Evolutionary conservation across 1,140 invertebrate genomes (phyloP), one percentile per base, ranked within the genome.

Genomic region (Tachypleus tridentatus): DNA sequence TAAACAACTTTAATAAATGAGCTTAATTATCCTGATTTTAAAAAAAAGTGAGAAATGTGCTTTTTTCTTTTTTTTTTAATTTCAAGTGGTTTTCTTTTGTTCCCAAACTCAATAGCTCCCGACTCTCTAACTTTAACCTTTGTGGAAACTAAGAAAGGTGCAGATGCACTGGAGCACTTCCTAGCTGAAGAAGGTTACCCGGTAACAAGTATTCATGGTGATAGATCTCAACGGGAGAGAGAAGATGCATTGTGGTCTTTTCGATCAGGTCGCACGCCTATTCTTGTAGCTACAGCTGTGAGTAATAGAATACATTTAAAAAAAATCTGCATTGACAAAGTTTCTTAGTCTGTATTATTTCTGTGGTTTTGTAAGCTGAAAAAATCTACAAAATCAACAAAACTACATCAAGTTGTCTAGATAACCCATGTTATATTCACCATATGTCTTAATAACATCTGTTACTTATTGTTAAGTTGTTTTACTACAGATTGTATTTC

Each of bases 71-170:
- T 29, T 29, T 1, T 29, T 2, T 29, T 29, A 29, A 1, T 29
- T 29, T 29, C 29, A 29, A 29, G 29, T 29, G 67, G 48, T 68
- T 60, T 60, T 29, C 51, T 60, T 67, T 61, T 62, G 64, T 62
- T 70, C 67, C n/a, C 61, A 29, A 29, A 29, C 29, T 29, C 29
- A 29, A 29, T 3, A 74, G 77, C 75, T 53, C 74, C 77, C 5
- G 76, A 78, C 8, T 75, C 77, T 4, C 51, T 70, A 11, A 69
- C 69, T 8, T 60, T 99, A 56, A 91, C 97, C 48, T 99, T 99
- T 76, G 97, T 99, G 51, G 96, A 99, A 77, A 98, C 96, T 1
- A 99, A 98, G 77, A 96, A 97, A 76, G 95, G 96, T 49, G 96
- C 95, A 5, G 95, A 98, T 75, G 86, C 88, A 67, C 80, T 99